These are phyloP conservation scores for Eudyptes chrysolophus DNA, from an alignment of 2,113 vertebrate species.

Conservation along the genomic window DNA sequence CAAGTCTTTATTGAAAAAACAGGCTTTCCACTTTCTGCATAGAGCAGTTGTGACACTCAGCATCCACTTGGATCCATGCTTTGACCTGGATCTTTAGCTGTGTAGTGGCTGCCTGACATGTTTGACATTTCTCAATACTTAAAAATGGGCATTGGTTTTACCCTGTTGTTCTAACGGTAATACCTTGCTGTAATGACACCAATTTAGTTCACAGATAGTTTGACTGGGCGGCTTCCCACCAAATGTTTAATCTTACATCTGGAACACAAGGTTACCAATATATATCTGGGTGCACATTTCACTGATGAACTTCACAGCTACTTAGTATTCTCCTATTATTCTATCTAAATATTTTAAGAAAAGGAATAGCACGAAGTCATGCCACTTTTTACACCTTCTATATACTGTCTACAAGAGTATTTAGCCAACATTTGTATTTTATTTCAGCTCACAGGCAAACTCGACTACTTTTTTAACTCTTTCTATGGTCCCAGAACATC, in stretches of 20 bases:
- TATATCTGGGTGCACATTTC: not conserved
- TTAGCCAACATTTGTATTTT: not conserved
- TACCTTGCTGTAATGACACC: slow-evolving; percentile 45
- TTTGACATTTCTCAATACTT: slow-evolving; percentile 49
- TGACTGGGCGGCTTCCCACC: not conserved
- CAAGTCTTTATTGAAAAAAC: slow-evolving; percentile 34
- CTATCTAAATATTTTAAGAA: not conserved
- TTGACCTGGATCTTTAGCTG: slow-evolving; percentile 56
- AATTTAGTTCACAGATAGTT: slow-evolving; percentile 35
- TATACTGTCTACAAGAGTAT: not conserved
- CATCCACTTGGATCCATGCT: slow-evolving; percentile 52
- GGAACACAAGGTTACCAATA: slow-evolving; percentile 40
- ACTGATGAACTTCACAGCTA: slow-evolving; percentile 52
- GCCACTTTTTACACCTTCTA: not conserved
- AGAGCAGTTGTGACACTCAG: slow-evolving; percentile 47
- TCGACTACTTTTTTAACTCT: not conserved
- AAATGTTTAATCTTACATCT: slow-evolving; percentile 56
- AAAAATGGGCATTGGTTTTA: slow-evolving; percentile 64
- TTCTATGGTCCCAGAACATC: not conserved
- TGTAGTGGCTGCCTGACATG: slow-evolving; percentile 47
- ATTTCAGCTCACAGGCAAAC: not conserved
- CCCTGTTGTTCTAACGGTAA: slow-evolving; percentile 56
- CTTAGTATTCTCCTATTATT: not conserved
- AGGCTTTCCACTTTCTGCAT: slow-evolving; percentile 52
- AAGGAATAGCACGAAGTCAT: not conserved